Base-by-base conservation (phyloP, 2,113 vertebrate genomes). In the Trichomycterus rosablanca region DNA sequence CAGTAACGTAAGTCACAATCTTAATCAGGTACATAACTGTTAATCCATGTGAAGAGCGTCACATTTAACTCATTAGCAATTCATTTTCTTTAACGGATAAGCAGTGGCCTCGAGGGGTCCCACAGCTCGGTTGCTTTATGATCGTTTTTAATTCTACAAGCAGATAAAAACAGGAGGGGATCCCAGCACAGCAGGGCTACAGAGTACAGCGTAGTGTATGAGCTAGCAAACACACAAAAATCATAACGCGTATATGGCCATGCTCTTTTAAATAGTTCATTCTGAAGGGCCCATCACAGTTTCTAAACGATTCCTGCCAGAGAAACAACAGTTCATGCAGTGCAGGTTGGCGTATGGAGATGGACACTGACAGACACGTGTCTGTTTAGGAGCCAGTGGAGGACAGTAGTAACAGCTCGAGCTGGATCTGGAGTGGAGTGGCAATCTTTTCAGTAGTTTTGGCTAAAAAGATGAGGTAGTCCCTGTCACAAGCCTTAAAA, bases 381-480 rank as follows among this genome's bases (percentile, higher is more conserved):
- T n/a, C n/a, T n/a, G n/a, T n/a, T n/a, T n/a, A n/a, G n/a, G n/a
- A n/a, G n/a, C n/a, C n/a, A n/a, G n/a, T n/a, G n/a, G n/a, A n/a
- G n/a, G n/a, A n/a, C n/a, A n/a, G n/a, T n/a, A n/a, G n/a, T n/a
- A n/a, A n/a, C n/a, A n/a, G n/a, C n/a, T n/a, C n/a, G n/a, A n/a
- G n/a, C n/a, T n/a, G n/a, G 66, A 45, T 20, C 19, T 23, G 59
- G 58, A 62, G 22, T 65, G 59, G 59, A 52, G 59, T 46, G 35
- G 43, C 57, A 45, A 19, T 72, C 62, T 23, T 76, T 74, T 88
- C 87, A 88, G 87, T 87, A 87, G 87, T 88, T 86, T 86, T 82
- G 79, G 83, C 81, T 85, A 81, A 83, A 84, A 85, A 85, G 82
- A 78, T 86, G 85, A 86, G 85, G 87, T 87, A 86, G 85, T 79